Percentiles rank a stretch among this genome's conserved stretches.
phyloP scores from a whole-genome alignment of 1,140 invertebrate genomes.

The Bacillus rossius region DNA sequence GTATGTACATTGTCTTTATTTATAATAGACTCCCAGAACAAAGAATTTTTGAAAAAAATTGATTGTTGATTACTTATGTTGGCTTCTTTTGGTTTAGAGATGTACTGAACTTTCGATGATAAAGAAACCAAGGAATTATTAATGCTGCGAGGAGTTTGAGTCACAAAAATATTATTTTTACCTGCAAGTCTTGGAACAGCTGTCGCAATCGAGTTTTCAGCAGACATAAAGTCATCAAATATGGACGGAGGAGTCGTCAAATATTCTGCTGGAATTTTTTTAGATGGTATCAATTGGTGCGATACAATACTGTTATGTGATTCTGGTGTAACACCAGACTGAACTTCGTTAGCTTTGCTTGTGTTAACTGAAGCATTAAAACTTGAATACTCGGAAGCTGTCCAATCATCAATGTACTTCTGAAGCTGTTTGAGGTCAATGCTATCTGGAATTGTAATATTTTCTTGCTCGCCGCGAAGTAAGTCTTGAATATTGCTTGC shows the following conservation, averaged over 20 bases:
- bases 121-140: too few species aligned
- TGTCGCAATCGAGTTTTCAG: conserved; percentile 3
- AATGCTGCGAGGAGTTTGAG: too few species aligned
- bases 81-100: too few species aligned
- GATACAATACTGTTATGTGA: conserved; percentile 44
- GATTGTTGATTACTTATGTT: too few species aligned
- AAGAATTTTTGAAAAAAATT: too few species aligned
- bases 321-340: conserved; percentile 26
- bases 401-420: conserved; percentile 80
- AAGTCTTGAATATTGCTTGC: conserved; percentile 35
- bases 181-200: not conserved
- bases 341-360: conserved; percentile 31
- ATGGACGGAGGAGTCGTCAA: conserved; percentile 54
- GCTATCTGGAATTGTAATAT: conserved; percentile 25
- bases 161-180: too few species aligned
- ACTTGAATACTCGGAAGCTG: conserved; percentile 60
- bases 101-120: too few species aligned
- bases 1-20: conserved; percentile 1
- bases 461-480: conserved; percentile 33
- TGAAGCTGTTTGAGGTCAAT: conserved; percentile 68
- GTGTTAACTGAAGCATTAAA: conserved; percentile 36
- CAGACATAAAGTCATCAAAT: conserved; percentile 2
- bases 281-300: conserved; percentile 44
- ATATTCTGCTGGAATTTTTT: conserved; percentile 70
- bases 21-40: too few species aligned